Conservation (phyloP, 1,140 invertebrate genomes). For the Monochamus saltuarius region DNA sequence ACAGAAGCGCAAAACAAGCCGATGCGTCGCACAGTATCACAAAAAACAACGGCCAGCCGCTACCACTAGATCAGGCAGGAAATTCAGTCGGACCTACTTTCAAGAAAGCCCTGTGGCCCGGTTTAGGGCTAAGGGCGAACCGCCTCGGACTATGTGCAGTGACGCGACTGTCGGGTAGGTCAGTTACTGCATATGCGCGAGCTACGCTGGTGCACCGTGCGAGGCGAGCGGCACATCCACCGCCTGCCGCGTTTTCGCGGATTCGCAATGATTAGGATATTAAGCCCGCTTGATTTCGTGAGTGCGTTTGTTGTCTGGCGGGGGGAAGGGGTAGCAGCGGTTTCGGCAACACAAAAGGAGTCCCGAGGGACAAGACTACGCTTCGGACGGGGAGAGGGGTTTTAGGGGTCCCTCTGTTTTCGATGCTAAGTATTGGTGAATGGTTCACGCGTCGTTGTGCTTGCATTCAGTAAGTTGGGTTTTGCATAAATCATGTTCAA, state of each 20-base stretch:
- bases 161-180: slow-evolving; percentile 48
- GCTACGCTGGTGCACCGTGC: slow-evolving; percentile 27
- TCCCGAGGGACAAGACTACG: background rate
- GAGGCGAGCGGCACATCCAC: slow-evolving; percentile 34
- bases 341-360: background rate
- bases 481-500: too few relatives aligned
- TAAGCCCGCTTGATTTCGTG: slow-evolving; percentile 1
- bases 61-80: background rate
- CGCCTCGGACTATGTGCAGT: slow-evolving; percentile 42
- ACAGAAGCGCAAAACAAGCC: slow-evolving; percentile 14
- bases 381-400: too few relatives aligned
- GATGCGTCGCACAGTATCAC: slow-evolving; percentile 6
- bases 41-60: slow-evolving; percentile 11
- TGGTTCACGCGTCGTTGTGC: too few relatives aligned
- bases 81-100: slow-evolving; percentile 28
- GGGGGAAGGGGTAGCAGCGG: background rate
- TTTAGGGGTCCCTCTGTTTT: too few relatives aligned
- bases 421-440: too few relatives aligned
- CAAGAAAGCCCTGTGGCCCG: slow-evolving; percentile 41
- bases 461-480: too few relatives aligned
- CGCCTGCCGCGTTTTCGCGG: slow-evolving; percentile 11
- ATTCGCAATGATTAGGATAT: slow-evolving; percentile 5
- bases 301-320: background rate
- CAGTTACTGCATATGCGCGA: slow-evolving; percentile 50
- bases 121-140: slow-evolving; percentile 44